phyloP scores from a whole-genome alignment of 1,140 invertebrate genomes.

The Drosophila insularis region DNA sequence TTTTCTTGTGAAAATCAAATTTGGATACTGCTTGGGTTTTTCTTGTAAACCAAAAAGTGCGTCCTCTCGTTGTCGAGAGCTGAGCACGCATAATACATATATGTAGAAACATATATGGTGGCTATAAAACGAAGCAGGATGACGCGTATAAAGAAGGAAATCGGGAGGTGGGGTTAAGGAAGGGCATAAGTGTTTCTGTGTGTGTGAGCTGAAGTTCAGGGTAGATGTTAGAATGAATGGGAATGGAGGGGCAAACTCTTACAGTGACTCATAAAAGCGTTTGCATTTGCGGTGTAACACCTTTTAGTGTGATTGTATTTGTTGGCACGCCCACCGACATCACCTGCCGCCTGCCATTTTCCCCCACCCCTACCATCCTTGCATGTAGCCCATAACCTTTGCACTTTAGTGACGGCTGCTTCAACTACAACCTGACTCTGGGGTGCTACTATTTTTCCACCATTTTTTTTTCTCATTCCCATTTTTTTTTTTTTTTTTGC shows the following conservation, averaged over 20 bases:
- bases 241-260: slow-evolving; percentile 9
- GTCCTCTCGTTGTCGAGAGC: slow-evolving; percentile 15
- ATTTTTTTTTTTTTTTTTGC: slow-evolving; percentile 9
- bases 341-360: slow-evolving; percentile 2
- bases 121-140: slow-evolving; percentile 40
- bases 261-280: slow-evolving; percentile 57
- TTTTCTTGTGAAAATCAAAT: slow-evolving; percentile 55
- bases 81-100: slow-evolving; percentile 48
- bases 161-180: not conserved
- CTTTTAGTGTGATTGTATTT: slow-evolving; percentile 70
- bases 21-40: slow-evolving; percentile 38
- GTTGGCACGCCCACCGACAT: slow-evolving; percentile 27
- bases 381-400: slow-evolving; percentile 1
- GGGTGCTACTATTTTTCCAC: slow-evolving; percentile 25
- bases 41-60: slow-evolving; percentile 57
- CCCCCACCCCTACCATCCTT: not conserved
- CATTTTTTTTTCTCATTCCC: not conserved
- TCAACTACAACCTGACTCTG: slow-evolving; percentile 23
- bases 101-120: slow-evolving; percentile 42
- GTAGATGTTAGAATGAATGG: slow-evolving; percentile 1
- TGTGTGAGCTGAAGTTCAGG: slow-evolving; percentile 32
- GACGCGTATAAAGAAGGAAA: slow-evolving; percentile 25
- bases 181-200: not conserved
- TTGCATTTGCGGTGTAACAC: slow-evolving; percentile 63
- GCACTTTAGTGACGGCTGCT: slow-evolving; percentile 21